Base-by-base conservation (phyloP, 2,888 invertebrate species). In the Psylliodes chrysocephalus region DNA sequence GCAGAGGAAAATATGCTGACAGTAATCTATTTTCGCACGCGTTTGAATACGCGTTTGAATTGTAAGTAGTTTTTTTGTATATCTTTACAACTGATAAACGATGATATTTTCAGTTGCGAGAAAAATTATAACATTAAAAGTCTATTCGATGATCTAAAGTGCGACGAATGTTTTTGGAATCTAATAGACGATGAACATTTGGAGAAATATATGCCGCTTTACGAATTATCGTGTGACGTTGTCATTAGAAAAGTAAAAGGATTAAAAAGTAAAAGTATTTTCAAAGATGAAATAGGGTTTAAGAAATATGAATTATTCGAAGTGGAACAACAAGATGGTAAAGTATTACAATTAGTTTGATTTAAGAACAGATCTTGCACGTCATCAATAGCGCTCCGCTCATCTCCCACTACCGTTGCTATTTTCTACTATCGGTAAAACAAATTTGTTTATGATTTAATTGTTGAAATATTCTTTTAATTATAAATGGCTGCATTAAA, bases 191-290 rank as follows among this genome's bases (percentile, higher is more conserved):
- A 80, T n/a, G 75, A 81, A 0, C 78, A 84, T 18, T 63, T 83
- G 2, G 64, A 66, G 0, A 73, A 81, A 19, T 89, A 87, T 76
- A 74, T 89, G 66, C 90, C 90, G 1, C 75, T 81, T 19, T 52
- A 85, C 30, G 81, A 83, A 61, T 75, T 83, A 67, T 90, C 90
- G 0, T 88, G 89, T 78, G 81, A 84, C 75, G 74, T 86, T n/a
- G 79, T 73, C n/a, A 69, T 63, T 35, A 70, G 61, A 38, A 63
- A 64, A 14, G 60, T 71, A n/a, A 64, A 69, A 18, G 60, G 54
- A 28, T n/a, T n/a, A n/a, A n/a, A n/a, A n/a, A n/a, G n/a, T n/a
- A n/a, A n/a, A n/a, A n/a, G n/a, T 62, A 68, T 75, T 42, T 53
- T 74, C 47, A 53, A 67, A 22, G 55, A 63, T 7, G 73, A 79